These are phyloP conservation scores for Ctenopoma multispine DNA, from an alignment of 2,797 vertebrate species.

Conservation along the genomic window DNA sequence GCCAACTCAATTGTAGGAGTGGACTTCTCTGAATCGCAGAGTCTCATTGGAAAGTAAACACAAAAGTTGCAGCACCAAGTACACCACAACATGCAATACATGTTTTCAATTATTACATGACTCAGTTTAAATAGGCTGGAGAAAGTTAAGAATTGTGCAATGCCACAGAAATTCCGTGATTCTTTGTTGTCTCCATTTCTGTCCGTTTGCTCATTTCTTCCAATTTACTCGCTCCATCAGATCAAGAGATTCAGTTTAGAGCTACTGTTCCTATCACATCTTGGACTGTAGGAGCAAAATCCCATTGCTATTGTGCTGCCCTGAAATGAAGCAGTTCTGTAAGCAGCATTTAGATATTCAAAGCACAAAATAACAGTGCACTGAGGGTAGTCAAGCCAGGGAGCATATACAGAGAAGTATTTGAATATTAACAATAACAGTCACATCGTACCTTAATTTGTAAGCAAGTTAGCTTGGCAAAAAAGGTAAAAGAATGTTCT, in stretches of 20 bases:
- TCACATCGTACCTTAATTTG: conserved; percentile 54
- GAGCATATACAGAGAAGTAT: conserved; percentile 36
- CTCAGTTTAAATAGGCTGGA: conserved; percentile 33
- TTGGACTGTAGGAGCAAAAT: background rate
- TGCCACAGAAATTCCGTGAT: conserved; percentile 14
- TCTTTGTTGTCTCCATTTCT: conserved; percentile 1
- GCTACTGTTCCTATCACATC: conserved; percentile 12
- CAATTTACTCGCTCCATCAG: background rate
- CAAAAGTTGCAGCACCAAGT: conserved; percentile 6
- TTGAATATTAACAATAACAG: conserved; percentile 61
- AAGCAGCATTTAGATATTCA: conserved; percentile 48
- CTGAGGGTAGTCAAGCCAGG: conserved; percentile 31
- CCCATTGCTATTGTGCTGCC: background rate
- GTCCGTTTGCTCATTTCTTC: conserved; percentile 16
- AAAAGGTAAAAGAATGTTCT: conserved; percentile 35
- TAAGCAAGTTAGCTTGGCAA: conserved; percentile 56
- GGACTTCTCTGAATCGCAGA: conserved; percentile 48
- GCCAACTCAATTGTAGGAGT: conserved; percentile 15
- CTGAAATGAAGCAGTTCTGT: conserved; percentile 10
- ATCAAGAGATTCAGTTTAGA: conserved; percentile 13
- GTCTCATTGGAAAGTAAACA: conserved; percentile 41
- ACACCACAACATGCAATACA: conserved; percentile 28
- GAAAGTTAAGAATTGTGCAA: conserved; percentile 14
- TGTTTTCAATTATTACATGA: conserved; percentile 52
- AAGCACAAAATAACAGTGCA: conserved; percentile 10